A percentile compares a stretch with the other conserved stretches of the same genome.
Conservation (phyloP, 2,888 invertebrate species). For the Leptogaster cylindrica region DNA sequence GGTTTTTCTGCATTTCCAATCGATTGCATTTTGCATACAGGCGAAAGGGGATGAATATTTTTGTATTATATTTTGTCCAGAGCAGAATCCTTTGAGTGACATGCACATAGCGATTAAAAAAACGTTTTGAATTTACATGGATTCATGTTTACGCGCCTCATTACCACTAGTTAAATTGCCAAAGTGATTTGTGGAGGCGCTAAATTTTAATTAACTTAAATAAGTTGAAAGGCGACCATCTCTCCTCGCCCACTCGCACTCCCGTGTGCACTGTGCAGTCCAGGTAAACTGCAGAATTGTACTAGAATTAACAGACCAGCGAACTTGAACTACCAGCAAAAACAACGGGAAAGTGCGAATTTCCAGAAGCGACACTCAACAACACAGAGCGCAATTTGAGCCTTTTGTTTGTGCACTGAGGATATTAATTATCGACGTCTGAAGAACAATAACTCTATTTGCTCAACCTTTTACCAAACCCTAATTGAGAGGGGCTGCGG, state of each 20-base stretch:
- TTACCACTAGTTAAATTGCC: constrained; percentile 14
- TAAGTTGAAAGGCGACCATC: neutral
- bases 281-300: constrained; percentile 16
- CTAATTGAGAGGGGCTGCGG: constrained; percentile 40
- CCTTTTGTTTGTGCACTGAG: constrained; percentile 24
- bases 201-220: constrained; percentile 33
- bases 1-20: neutral
- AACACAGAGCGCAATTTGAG: constrained; percentile 2
- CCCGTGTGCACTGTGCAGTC: neutral
- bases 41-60: no score
- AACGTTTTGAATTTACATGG: no score
- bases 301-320: constrained; percentile 3
- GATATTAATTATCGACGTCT: constrained; percentile 47
- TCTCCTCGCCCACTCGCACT: neutral
- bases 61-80: no score
- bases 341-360: constrained; percentile 16
- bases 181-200: constrained; percentile 14
- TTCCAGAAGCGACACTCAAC: constrained; percentile 14
- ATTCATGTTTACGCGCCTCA: constrained; percentile 12
- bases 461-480: constrained; percentile 43
- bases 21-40: neutral
- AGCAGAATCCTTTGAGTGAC: no score
- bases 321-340: constrained; percentile 7
- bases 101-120: no score
- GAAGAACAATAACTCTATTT: constrained; percentile 45